A percentile compares a stretch with the other conserved stretches of the same genome.
Conservation (phyloP, 2,888 invertebrate genomes). For the Stenchaetothrips biformis region DNA sequence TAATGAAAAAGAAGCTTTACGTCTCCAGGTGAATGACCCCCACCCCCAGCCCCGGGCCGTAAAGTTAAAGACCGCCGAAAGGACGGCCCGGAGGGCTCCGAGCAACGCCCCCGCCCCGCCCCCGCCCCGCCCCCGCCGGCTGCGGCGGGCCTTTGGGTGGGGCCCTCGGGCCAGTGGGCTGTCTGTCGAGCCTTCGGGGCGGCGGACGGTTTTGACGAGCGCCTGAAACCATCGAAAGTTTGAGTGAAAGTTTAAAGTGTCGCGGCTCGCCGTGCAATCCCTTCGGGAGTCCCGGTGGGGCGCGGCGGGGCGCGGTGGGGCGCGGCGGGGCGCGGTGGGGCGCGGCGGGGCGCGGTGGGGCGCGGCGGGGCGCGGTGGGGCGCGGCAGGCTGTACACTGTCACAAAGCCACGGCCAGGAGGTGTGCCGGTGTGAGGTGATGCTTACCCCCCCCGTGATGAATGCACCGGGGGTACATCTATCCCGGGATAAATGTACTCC, state of each 20-base stretch:
- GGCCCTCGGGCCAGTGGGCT: background rate
- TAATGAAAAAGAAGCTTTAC: too few species aligned
- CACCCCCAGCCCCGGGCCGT: too few species aligned
- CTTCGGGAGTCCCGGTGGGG: background rate
- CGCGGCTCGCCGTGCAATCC: background rate
- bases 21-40: too few species aligned
- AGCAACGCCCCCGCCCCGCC: background rate
- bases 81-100: too few species aligned
- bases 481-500: too few species aligned
- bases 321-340: background rate
- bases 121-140: background rate
- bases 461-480: too few species aligned
- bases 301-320: background rate
- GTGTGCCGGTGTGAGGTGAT: too few species aligned
- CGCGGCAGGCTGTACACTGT: background rate
- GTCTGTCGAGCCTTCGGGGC: background rate
- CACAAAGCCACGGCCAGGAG: too few species aligned
- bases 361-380: background rate
- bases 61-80: too few species aligned
- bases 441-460: too few species aligned
- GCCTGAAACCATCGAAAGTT: background rate
- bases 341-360: background rate
- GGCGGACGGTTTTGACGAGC: background rate
- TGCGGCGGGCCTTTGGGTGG: background rate
- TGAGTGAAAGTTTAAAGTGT: background rate